Evolutionary conservation across 2,888 invertebrate genomes (phyloP), one percentile per base, ranked within the genome.

Genomic region (Gortyna flavago): DNA sequence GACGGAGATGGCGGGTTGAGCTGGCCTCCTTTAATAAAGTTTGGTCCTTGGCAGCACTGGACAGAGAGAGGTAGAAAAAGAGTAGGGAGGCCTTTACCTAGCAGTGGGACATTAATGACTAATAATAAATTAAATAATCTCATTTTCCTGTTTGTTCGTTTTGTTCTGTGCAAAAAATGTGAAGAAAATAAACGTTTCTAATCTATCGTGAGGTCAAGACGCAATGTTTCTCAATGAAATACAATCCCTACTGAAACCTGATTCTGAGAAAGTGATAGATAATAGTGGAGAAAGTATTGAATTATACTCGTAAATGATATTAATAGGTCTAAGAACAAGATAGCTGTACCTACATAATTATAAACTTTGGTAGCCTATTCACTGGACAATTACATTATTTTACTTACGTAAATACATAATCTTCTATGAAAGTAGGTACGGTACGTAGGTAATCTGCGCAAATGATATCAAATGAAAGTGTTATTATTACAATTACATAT

Each of bases 391-490:
- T 29, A 59, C 29, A 13, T n/a, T n/a, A 35, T 32, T 25, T 29
- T 29, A n/a, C n/a, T n/a, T n/a, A n/a, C 41, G 9, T 41, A 41
- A 41, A 41, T 41, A 41, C 41, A 41, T 41, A 44, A 44, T 11
- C 44, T 16, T 44, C 16, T 16, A n/a, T 29, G 11, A 77, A 61
- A 67, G 9, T 66, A 61, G 59, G 9, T 66, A 41, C 4, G 16
- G 32, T 25, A n/a, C n/a, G n/a, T n/a, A 6, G 1, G 0, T 66
- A 32, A 65, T 70, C 51, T 18, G 13, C 18, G 7, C 5, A 66
- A 44, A 62, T 67, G 48, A 51, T 67, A 83, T 78, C 25, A 83
- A 85, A 69, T 62, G 85, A 81, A 81, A 83, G 77, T 76, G 51
- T 51, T 69, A 35, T 38, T 69, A n/a, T 8, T 51, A 72, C 7